These are phyloP conservation scores for Heterochromis multidens DNA, from an alignment of 2,113 vertebrate genomes.

Conservation along the genomic window DNA sequence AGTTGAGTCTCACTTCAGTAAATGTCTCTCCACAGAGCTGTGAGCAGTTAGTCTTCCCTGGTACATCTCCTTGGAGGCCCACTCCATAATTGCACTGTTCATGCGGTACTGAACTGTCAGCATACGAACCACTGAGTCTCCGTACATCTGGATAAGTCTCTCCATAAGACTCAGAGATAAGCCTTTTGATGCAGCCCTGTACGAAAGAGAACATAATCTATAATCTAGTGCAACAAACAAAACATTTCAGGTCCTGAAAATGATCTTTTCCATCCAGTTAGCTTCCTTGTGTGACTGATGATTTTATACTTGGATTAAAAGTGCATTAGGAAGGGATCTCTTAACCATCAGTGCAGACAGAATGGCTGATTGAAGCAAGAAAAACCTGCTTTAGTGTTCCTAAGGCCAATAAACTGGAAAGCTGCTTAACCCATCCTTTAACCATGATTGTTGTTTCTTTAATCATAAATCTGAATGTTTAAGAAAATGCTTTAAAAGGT, in stretches of 20 bases:
- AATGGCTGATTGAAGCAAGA: not conserved
- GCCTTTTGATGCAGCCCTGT: slow-evolving; percentile 85
- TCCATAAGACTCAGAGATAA: slow-evolving; percentile 92
- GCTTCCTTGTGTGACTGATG: not conserved
- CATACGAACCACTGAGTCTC: slow-evolving; percentile 76
- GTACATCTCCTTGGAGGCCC: slow-evolving; percentile 92
- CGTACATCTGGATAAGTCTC: slow-evolving; percentile 76
- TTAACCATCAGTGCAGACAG: not conserved
- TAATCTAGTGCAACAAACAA: not conserved
- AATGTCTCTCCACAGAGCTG: slow-evolving; percentile 81
- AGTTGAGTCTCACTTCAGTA: slow-evolving; percentile 82
- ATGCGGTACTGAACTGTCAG: slow-evolving; percentile 94
- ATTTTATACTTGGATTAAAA: not conserved
- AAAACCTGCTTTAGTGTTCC: not conserved
- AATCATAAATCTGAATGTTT: not conserved
- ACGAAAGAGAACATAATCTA: not conserved
- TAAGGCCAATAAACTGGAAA: not conserved
- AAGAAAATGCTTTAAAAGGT: not conserved
- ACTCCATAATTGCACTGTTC: slow-evolving; percentile 87
- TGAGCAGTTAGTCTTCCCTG: slow-evolving; percentile 82
- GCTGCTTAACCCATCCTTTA: fast-evolving
- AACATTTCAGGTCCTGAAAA: not conserved
- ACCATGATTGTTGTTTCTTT: not conserved
- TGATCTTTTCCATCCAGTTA: no score
- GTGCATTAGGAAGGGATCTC: not conserved